A percentile compares a stretch with the other conserved stretches of the same genome.
These are phyloP conservation scores for Mimachlamys varia DNA, from an alignment of 2,888 invertebrate species.

Conservation along the genomic window DNA sequence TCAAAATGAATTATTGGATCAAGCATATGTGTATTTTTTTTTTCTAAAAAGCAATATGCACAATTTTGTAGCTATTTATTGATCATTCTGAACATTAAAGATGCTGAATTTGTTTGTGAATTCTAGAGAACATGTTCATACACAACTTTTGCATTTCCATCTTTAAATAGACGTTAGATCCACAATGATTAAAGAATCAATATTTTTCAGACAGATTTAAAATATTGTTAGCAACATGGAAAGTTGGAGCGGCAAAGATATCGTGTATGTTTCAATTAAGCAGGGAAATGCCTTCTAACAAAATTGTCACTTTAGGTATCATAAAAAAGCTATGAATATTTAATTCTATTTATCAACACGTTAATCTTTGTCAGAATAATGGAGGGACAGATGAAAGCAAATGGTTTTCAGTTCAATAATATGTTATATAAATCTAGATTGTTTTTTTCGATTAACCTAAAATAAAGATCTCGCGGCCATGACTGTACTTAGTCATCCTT, in stretches of 20 bases:
- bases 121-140: too few species aligned
- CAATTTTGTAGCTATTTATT: too few species aligned
- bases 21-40: too few species aligned
- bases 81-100: too few species aligned
- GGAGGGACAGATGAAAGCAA: background rate
- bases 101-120: too few species aligned
- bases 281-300: background rate
- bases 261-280: background rate
- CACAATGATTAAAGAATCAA: background rate
- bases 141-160: background rate
- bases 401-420: background rate
- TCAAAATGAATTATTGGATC: too few species aligned
- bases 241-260: background rate
- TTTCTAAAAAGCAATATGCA: too few species aligned
- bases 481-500: background rate
- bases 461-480: background rate
- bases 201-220: background rate
- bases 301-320: background rate
- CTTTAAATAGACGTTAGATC: background rate
- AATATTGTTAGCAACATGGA: background rate
- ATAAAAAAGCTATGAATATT: slow-evolving; percentile 10
- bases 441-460: background rate
- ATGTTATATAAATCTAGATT: background rate
- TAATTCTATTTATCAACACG: background rate
- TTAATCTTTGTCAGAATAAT: background rate